Conservation (phyloP, 1,140 invertebrate genomes). For the Drosophila santomea region DNA sequence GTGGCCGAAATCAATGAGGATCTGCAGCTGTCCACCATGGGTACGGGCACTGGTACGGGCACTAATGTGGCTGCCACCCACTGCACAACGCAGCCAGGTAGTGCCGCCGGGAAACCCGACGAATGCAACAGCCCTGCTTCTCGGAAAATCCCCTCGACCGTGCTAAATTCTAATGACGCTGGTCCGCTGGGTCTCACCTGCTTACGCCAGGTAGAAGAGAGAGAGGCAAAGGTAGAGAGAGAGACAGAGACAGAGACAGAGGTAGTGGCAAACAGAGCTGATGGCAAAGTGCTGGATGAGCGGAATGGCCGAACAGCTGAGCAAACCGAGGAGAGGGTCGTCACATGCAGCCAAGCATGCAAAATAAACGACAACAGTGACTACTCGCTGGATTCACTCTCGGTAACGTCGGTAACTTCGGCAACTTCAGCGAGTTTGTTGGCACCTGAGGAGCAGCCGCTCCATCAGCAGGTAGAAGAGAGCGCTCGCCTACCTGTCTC, state of each 20-base stretch:
- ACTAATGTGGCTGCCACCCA: conserved; percentile 69
- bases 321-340: conserved; percentile 33
- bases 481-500: conserved; percentile 54
- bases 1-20: conserved; percentile 84
- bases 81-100: not conserved
- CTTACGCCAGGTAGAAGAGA: conserved; percentile 48
- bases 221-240: conserved; percentile 1
- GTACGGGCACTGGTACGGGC: conserved; percentile 1
- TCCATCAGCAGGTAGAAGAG: conserved; percentile 45
- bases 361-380: conserved; percentile 73
- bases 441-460: conserved; percentile 64
- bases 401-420: conserved; percentile 34
- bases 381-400: conserved; percentile 65
- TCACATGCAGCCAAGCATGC: conserved; percentile 75
- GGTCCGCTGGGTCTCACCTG: conserved; percentile 43
- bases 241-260: not conserved
- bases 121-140: conserved; percentile 43
- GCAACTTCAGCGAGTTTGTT: conserved; percentile 42
- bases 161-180: conserved; percentile 70
- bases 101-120: conserved; percentile 45
- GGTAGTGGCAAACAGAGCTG: conserved; percentile 48
- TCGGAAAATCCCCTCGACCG: conserved; percentile 66
- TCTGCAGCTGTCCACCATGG: conserved; percentile 46
- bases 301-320: conserved; percentile 20
- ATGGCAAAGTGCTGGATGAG: conserved; percentile 7